phyloP scores from a whole-genome alignment of 2,888 invertebrate species.

The Leucozona laternaria region DNA sequence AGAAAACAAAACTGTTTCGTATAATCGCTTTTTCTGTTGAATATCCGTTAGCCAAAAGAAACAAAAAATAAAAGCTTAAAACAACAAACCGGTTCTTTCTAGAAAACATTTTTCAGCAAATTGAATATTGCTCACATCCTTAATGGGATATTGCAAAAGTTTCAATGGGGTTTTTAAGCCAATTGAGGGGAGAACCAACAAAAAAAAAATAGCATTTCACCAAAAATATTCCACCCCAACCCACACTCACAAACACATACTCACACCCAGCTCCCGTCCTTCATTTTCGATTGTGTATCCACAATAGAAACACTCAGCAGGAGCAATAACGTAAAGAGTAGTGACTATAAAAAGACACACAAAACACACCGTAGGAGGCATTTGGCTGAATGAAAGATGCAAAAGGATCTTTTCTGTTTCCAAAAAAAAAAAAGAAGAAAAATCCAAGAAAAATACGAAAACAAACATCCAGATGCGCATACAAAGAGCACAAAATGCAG shows the following conservation, averaged over 20 bases:
- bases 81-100: slow-evolving; percentile 54
- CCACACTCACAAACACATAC: not conserved
- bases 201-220: slow-evolving; percentile 7
- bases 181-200: slow-evolving; percentile 41
- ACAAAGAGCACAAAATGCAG: slow-evolving; percentile 20
- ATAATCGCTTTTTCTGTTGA: slow-evolving; percentile 27
- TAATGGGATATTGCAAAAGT: slow-evolving; percentile 73
- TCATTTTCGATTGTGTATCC: slow-evolving; percentile 35
- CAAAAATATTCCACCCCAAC: slow-evolving; percentile 21
- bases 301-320: slow-evolving; percentile 54
- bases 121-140: slow-evolving; percentile 66
- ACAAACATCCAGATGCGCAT: slow-evolving; percentile 35
- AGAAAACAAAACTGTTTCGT: slow-evolving; percentile 18
- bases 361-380: slow-evolving; percentile 34
- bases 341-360: slow-evolving; percentile 61
- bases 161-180: slow-evolving; percentile 63
- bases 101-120: slow-evolving; percentile 66
- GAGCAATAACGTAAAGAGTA: slow-evolving; percentile 52
- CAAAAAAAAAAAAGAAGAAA: not conserved
- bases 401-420: slow-evolving; percentile 30
- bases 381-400: slow-evolving; percentile 49
- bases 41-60: slow-evolving; percentile 26
- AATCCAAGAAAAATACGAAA: slow-evolving; percentile 13
- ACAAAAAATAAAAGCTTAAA: slow-evolving; percentile 24
- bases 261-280: not conserved